Evolutionary conservation across 2,113 vertebrate species (phyloP).

Genomic region (Trinectes maculatus): DNA sequence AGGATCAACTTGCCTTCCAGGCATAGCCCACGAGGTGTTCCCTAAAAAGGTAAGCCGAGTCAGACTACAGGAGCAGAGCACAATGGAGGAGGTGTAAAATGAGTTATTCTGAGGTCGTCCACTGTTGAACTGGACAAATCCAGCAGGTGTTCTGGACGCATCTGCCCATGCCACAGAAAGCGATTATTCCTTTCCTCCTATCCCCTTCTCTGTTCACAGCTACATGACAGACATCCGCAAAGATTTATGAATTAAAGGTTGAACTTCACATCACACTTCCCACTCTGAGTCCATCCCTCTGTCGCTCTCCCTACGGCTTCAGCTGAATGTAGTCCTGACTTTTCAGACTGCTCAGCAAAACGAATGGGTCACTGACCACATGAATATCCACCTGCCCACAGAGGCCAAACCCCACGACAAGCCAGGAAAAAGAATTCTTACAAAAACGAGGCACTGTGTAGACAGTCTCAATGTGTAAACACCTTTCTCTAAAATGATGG

Average conservation of each 20-base stretch:
- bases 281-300: constrained; percentile 27
- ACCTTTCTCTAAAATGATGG: constrained; percentile 60
- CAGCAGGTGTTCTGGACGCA: constrained; percentile 49
- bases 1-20: constrained; percentile 29
- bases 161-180: constrained; percentile 49
- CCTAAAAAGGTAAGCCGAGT: constrained; percentile 29
- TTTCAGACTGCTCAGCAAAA: constrained; percentile 51
- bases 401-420: constrained; percentile 41
- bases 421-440: constrained; percentile 56
- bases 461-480: constrained; percentile 67
- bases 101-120: constrained; percentile 62
- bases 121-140: constrained; percentile 50
- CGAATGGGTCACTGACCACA: constrained; percentile 64
- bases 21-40: constrained; percentile 46
- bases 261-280: constrained; percentile 47
- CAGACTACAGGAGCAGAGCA: constrained; percentile 30
- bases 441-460: constrained; percentile 48
- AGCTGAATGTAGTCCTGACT: constrained; percentile 63
- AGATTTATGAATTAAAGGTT: constrained; percentile 73
- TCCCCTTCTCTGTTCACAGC: constrained; percentile 37
- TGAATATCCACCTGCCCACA: constrained; percentile 47
- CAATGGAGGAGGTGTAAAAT: constrained; percentile 48
- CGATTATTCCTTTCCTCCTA: constrained; percentile 44
- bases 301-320: constrained; percentile 47
- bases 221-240: constrained; percentile 48